phyloP scores from a whole-genome alignment of 2,888 invertebrate species.

The Mylabris sibirica region DNA sequence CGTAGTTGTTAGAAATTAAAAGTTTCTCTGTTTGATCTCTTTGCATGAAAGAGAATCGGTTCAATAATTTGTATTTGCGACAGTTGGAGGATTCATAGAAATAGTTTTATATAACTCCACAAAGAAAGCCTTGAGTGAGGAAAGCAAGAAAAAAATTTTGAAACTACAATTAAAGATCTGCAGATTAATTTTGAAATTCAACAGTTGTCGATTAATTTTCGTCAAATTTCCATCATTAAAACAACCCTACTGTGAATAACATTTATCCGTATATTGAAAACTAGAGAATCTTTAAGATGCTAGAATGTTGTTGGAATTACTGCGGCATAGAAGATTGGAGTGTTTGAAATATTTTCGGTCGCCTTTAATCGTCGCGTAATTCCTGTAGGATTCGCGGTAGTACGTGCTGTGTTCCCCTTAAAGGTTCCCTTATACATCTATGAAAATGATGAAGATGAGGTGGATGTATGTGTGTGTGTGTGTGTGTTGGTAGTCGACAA shows the following conservation, averaged over 20 bases:
- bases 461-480: neutral
- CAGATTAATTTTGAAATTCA: neutral
- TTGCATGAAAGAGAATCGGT: slow-evolving; percentile 9
- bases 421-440: neutral
- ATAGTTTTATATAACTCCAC: neutral
- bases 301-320: neutral
- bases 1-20: slow-evolving; percentile 8
- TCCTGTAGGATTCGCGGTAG: neutral
- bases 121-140: neutral
- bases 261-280: neutral
- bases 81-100: neutral
- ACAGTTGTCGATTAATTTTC: neutral
- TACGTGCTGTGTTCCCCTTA: neutral
- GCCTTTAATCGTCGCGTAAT: slow-evolving; percentile 16
- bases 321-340: neutral
- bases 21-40: neutral
- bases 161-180: neutral
- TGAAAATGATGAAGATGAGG: neutral
- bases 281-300: neutral
- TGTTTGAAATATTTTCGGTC: slow-evolving; percentile 12
- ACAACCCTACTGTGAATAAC: neutral
- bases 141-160: neutral
- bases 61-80: neutral
- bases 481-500: neutral
- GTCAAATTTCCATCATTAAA: neutral